Base-by-base conservation (phyloP, 2,113 vertebrate genomes). In the Tragelaphus imberbis region DNA sequence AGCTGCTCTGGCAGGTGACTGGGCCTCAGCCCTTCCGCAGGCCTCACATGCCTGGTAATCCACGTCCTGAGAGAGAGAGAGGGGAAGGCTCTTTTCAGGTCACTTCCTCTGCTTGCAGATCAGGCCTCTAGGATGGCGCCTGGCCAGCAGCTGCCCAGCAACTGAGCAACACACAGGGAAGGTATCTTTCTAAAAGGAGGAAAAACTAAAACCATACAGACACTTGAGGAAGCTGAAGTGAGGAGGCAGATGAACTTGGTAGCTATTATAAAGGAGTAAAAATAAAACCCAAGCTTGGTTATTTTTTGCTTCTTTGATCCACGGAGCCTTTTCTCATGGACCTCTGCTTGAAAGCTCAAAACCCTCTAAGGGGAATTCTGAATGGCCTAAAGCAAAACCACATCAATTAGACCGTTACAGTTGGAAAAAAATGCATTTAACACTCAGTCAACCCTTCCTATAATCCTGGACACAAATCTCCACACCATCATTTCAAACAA, bases 221-320 rank as follows among this genome's bases (percentile, higher is more conserved):
- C 86, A 21, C 71, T 17, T 3, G n/a, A 47, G 96, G 96, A 75
- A 87, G 81, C 58, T 49, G 44, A 44, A 77, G 85, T 15, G 47
- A 55, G 59, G 21, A 53, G 79, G 77, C 0, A 53, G 71, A 51
- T 30, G 30, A n/a, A 89, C 88, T 40, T 23, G 56, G 90, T 28
- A 40, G 71, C 77, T 65, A 30, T 17, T 63, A 93, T 23, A 55
- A 84, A 71, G 36, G 56, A 53, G 40, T n/a, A 11, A 63, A 61
- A 90, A n/a, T 65, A 44, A 75, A 84, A 71, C 30, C 53, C 91
- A 36, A 36, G 81, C 36, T 68, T 27, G 58, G 93, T 56, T 91
- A 51, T 77, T 86, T 84, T 84, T 84, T 88, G 77, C 68, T 88
- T 49, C 88, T 97, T 91, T 94, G 58, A 93, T 97, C 79, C n/a